These are phyloP conservation scores for Electrona antarctica DNA, from an alignment of 2,113 vertebrate species.

Conservation along the genomic window DNA sequence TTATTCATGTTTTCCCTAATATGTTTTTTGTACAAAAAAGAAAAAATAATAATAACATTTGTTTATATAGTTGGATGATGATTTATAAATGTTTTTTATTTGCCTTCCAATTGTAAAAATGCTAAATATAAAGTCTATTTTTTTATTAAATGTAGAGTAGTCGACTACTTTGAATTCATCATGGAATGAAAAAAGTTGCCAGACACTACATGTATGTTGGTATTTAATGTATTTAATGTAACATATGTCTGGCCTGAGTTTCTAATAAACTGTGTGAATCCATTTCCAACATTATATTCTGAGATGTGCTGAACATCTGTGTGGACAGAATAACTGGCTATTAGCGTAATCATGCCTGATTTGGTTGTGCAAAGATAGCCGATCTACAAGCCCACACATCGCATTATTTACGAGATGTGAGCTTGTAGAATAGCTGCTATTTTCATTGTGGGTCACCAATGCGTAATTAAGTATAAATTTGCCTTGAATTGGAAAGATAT, in stretches of 20 bases:
- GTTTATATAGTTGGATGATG: slow-evolving; percentile 42
- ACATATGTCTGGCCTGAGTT: slow-evolving; percentile 34
- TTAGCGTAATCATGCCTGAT: not conserved
- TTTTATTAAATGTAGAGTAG: slow-evolving; percentile 65
- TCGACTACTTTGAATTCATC: slow-evolving; percentile 39
- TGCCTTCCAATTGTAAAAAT: slow-evolving; percentile 71
- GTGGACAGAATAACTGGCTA: slow-evolving; percentile 17
- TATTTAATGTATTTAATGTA: slow-evolving; percentile 55
- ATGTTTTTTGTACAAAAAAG: slow-evolving; percentile 41
- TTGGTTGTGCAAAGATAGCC: no score
- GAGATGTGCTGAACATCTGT: slow-evolving; percentile 36
- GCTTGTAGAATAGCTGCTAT: no score
- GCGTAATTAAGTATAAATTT: not conserved
- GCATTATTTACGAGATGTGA: no score
- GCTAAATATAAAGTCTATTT: slow-evolving; percentile 71
- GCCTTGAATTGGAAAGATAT: slow-evolving; percentile 1
- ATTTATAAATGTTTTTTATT: slow-evolving; percentile 68
- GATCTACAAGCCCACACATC: no score
- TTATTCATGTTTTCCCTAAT: slow-evolving; percentile 24
- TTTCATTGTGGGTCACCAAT: no score
- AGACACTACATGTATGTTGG: slow-evolving; percentile 55
- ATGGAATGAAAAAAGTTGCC: slow-evolving; percentile 39
- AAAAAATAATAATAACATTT: slow-evolving; percentile 5
- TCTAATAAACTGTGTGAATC: slow-evolving; percentile 50
- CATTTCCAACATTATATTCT: slow-evolving; percentile 40